A percentile compares a stretch with the other conserved stretches of the same genome.
Conservation (phyloP, 1,140 invertebrate genomes). For the Manduca sexta region DNA sequence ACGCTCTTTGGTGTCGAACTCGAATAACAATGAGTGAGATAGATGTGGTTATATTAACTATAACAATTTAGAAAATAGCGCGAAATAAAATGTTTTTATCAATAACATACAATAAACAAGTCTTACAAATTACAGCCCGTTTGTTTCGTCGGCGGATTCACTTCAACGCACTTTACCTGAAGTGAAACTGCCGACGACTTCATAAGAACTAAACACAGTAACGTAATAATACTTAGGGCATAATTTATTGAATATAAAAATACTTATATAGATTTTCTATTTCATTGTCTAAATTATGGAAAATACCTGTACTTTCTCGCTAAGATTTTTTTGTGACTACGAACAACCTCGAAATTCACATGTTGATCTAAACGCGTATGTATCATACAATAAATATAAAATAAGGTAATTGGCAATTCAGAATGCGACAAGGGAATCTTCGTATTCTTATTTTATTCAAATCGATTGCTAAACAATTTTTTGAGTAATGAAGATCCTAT, state of each 20-base stretch:
- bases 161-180: neutral
- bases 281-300: no score
- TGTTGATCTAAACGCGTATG: neutral
- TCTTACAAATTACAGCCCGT: conserved; percentile 22
- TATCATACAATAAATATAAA: conserved; percentile 11
- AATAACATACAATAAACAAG: conserved; percentile 12
- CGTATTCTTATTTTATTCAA: no score
- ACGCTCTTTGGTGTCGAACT: conserved; percentile 31
- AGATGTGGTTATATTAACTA: conserved; percentile 12
- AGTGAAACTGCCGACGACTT: conserved; percentile 1
- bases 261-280: no score
- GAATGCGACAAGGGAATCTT: no score
- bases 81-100: conserved; percentile 8
- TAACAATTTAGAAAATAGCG: conserved; percentile 15
- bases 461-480: no score
- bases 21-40: conserved; percentile 18
- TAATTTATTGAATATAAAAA: conserved; percentile 2
- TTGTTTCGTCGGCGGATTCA: conserved; percentile 4
- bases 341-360: no score
- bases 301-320: no score
- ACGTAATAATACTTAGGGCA: conserved; percentile 28
- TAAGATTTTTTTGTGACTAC: no score
- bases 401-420: conserved; percentile 11
- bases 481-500: no score
- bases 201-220: conserved; percentile 15